Conservation (phyloP, 2,113 vertebrate species). For the Corythornis cristatus region DNA sequence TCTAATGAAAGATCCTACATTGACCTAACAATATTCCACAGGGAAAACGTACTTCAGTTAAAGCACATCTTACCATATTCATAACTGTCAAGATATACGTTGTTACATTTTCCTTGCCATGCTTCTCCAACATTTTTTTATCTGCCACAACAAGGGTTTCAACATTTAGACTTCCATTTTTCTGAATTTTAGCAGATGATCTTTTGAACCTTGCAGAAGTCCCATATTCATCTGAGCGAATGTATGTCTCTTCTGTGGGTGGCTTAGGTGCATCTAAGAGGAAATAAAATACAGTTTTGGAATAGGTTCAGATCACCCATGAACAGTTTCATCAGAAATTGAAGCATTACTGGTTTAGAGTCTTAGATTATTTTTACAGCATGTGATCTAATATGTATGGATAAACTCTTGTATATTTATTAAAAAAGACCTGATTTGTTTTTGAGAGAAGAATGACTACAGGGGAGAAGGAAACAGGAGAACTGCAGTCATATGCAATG, state of each 20-base stretch:
- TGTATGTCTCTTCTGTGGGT: conserved; percentile 80
- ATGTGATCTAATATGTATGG: conserved; percentile 33
- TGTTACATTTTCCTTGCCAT: conserved; percentile 92
- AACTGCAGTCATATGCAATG: neutral
- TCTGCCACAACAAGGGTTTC: conserved; percentile 98
- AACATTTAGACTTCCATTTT: conserved; percentile 87
- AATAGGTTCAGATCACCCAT: conserved; percentile 54
- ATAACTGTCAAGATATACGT: conserved; percentile 96
- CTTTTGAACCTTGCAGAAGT: conserved; percentile 80
- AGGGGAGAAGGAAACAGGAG: conserved; percentile 15
- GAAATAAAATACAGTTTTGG: conserved; percentile 65
- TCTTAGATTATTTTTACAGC: conserved; percentile 46
- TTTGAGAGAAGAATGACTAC: neutral
- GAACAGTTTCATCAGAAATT: conserved; percentile 6
- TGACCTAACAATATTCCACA: neutral
- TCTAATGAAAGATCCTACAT: neutral
- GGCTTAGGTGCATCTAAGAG: conserved; percentile 86
- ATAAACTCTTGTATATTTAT: conserved; percentile 14
- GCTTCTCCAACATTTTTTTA: conserved; percentile 95
- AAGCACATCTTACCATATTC: conserved; percentile 89
- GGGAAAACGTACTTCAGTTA: neutral
- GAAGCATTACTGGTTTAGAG: neutral
- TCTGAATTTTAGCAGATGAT: conserved; percentile 84
- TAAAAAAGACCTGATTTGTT: conserved; percentile 19
- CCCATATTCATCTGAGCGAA: conserved; percentile 85